Conservation (phyloP, 2,113 vertebrate species). For the Callipepla californica region DNA sequence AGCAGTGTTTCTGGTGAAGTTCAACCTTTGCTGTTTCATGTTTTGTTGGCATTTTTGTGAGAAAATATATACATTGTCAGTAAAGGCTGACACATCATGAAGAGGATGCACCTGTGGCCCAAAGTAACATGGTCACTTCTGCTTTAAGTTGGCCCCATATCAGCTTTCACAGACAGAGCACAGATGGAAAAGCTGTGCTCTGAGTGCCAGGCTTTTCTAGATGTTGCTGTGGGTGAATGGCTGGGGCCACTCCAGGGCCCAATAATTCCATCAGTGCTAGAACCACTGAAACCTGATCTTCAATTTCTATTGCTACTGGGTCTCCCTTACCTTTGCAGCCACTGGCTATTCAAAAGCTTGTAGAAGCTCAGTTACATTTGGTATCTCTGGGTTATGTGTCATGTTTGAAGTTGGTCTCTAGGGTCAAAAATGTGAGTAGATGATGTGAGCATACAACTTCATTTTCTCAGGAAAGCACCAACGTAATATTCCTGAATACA, state of each 20-base stretch:
- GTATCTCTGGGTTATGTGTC: background rate
- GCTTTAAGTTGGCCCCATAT: background rate
- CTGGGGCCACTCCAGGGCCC: background rate
- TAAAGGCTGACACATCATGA: background rate
- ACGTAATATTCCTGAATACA: background rate
- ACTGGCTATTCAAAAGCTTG: background rate
- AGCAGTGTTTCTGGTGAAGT: background rate
- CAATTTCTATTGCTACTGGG: background rate
- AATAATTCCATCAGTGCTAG: background rate
- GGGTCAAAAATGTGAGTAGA: background rate
- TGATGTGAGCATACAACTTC: background rate
- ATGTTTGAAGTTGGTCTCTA: background rate
- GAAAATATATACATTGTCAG: accelerated
- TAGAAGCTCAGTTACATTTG: background rate
- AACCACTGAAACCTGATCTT: background rate
- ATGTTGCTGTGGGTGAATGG: background rate
- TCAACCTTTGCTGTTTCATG: background rate
- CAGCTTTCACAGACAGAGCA: no score
- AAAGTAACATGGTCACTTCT: background rate
- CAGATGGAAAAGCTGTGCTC: background rate
- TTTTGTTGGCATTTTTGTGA: background rate
- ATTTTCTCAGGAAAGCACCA: background rate
- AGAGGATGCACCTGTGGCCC: no score
- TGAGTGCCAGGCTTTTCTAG: background rate
- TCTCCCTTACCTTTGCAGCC: background rate